phyloP scores from a whole-genome alignment of 2,888 invertebrate genomes.

The Epinotia nisella region DNA sequence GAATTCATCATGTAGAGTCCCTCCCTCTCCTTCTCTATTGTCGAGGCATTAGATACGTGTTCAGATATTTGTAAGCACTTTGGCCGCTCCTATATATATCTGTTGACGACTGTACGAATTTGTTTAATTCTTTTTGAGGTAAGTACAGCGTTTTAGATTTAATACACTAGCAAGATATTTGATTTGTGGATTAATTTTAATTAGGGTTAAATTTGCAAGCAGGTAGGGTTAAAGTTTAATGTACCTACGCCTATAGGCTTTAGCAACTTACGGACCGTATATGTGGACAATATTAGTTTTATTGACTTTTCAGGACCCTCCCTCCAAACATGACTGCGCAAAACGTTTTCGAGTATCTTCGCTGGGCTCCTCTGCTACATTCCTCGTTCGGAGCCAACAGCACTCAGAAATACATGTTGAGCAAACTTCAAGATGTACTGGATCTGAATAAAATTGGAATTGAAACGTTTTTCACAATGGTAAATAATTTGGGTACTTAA shows the following conservation, averaged over 20 bases:
- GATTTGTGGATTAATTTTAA: background rate
- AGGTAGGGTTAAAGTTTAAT: background rate
- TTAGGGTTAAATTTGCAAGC: background rate
- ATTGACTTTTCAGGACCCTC: constrained; percentile 57
- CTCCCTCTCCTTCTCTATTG: too few species aligned
- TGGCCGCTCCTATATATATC: too few species aligned
- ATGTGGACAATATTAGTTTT: constrained; percentile 4
- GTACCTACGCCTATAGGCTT: background rate
- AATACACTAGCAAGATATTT: too few species aligned
- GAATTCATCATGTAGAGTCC: too few species aligned
- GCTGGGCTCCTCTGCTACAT: constrained; percentile 65
- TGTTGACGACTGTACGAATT: too few species aligned
- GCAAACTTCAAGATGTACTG: constrained; percentile 64
- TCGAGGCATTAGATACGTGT: too few species aligned
- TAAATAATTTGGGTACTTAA: constrained; percentile 51
- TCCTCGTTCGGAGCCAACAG: constrained; percentile 54
- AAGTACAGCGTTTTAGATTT: too few species aligned
- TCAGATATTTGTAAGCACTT: too few species aligned
- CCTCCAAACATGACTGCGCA: constrained; percentile 67
- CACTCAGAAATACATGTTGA: constrained; percentile 58
- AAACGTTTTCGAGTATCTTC: constrained; percentile 64
- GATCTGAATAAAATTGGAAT: constrained; percentile 68
- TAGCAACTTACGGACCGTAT: background rate
- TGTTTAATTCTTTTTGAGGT: too few species aligned
- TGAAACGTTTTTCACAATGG: constrained; percentile 60